A percentile compares a stretch with the other conserved stretches of the same genome.
These are phyloP conservation scores for Alces alces DNA, from an alignment of 2,113 vertebrate species.

Conservation along the genomic window DNA sequence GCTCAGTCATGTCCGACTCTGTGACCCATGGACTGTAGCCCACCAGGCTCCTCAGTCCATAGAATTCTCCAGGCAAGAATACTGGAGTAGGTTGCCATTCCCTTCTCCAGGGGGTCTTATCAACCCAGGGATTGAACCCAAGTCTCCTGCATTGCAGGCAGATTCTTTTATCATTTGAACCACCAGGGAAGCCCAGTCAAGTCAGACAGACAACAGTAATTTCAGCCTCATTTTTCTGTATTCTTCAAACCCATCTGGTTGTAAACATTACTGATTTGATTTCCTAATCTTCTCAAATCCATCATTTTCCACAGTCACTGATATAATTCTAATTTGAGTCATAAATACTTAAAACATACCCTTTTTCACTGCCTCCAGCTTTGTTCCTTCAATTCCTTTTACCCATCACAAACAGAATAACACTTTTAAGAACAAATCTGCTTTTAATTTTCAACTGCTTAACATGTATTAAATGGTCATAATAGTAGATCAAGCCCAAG, in stretches of 20 bases:
- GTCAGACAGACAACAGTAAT: not conserved
- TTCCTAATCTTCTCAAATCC: not conserved
- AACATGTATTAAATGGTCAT: not conserved
- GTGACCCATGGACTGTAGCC: not conserved
- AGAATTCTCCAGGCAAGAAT: not conserved
- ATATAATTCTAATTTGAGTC: not conserved
- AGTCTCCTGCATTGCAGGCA: not conserved
- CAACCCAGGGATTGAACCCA: not conserved
- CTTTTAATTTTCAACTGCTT: slow-evolving; percentile 10
- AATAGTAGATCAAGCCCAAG: not conserved
- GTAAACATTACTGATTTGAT: not conserved
- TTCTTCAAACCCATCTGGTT: not conserved
- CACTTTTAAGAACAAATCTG: not conserved
- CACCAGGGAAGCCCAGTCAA: not conserved
- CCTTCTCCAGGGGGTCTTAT: not conserved
- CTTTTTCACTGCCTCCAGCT: not conserved
- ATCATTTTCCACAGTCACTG: not conserved
- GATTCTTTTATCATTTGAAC: too few species aligned
- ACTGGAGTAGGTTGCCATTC: not conserved
- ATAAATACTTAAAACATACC: not conserved
- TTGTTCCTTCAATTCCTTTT: not conserved
- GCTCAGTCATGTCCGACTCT: not conserved
- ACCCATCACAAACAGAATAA: not conserved
- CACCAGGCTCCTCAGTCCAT: not conserved
- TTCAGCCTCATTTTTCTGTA: not conserved